Evolutionary conservation across 2,797 vertebrate genomes (phyloP).

Genomic region (Gallinago nigripennis): DNA sequence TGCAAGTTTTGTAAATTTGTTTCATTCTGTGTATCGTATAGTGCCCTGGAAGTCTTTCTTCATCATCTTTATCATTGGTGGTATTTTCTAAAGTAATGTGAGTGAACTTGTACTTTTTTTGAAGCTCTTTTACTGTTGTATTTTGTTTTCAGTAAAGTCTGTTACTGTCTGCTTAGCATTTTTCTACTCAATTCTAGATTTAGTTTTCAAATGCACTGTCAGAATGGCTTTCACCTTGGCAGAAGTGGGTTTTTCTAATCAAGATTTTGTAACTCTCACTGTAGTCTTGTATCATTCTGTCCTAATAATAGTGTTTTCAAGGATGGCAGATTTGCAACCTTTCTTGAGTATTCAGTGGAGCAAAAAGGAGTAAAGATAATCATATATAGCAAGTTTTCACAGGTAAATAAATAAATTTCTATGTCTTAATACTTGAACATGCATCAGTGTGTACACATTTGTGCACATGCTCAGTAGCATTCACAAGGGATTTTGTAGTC

Average conservation of each 20-base stretch:
- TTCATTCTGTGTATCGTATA: not conserved
- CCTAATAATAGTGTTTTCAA: not conserved
- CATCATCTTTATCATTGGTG: not conserved
- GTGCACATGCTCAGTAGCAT: not conserved
- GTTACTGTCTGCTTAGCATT: not conserved
- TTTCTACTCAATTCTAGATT: not conserved
- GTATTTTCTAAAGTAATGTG: not conserved
- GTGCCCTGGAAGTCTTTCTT: not conserved
- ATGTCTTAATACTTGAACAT: not conserved
- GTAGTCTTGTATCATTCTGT: not conserved
- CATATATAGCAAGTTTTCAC: not conserved
- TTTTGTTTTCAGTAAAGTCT: not conserved
- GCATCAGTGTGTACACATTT: not conserved
- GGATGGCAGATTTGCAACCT: not conserved
- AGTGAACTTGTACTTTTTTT: not conserved
- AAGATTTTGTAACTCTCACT: not conserved
- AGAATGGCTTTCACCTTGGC: not conserved
- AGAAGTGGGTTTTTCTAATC: not conserved
- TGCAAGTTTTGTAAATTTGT: not conserved
- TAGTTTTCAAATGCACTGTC: not conserved
- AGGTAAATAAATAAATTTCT: not conserved
- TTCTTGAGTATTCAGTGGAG: not conserved
- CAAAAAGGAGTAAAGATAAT: not conserved
- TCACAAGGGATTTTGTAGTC: not conserved
- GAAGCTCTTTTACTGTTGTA: not conserved